Percentiles rank a stretch among this genome's conserved stretches.
These are phyloP conservation scores for Trichopoda pennipes DNA, from an alignment of 2,888 invertebrate species.

Conservation along the genomic window DNA sequence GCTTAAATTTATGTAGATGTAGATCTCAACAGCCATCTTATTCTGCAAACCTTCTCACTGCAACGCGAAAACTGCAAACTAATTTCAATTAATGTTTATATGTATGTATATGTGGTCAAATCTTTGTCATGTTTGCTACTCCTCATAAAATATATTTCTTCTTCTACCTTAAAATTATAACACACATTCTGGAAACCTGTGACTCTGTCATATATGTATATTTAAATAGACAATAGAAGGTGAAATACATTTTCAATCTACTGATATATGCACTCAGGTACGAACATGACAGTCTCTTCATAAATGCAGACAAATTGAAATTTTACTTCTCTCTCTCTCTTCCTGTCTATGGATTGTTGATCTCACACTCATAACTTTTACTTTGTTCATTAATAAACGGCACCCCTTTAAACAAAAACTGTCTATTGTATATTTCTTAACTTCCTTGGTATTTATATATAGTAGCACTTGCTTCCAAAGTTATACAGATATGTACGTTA, in stretches of 20 bases:
- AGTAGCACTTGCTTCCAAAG: background rate
- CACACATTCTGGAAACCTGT: background rate
- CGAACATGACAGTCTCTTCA: conserved; percentile 9
- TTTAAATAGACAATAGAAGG: background rate
- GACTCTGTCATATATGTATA: background rate
- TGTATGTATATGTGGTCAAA: too few relatives aligned
- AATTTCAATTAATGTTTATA: too few relatives aligned
- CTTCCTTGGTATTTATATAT: background rate
- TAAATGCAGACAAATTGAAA: conserved; percentile 44
- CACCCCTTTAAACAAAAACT: conserved; percentile 19
- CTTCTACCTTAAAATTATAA: conserved; percentile 1
- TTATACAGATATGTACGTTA: background rate
- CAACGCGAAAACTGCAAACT: too few relatives aligned
- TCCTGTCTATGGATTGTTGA: background rate
- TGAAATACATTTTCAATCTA: background rate
- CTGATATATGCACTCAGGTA: background rate
- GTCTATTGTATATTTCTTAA: conserved; percentile 32
- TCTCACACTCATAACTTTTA: background rate
- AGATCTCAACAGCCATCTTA: too few relatives aligned
- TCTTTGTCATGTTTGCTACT: too few relatives aligned
- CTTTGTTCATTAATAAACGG: background rate
- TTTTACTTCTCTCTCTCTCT: conserved; percentile 10
- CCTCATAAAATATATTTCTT: conserved; percentile 12
- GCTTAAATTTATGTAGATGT: too few relatives aligned
- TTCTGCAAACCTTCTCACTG: too few relatives aligned